Conservation (phyloP, 2,113 vertebrate species). For the Semicossyphus pulcher region DNA sequence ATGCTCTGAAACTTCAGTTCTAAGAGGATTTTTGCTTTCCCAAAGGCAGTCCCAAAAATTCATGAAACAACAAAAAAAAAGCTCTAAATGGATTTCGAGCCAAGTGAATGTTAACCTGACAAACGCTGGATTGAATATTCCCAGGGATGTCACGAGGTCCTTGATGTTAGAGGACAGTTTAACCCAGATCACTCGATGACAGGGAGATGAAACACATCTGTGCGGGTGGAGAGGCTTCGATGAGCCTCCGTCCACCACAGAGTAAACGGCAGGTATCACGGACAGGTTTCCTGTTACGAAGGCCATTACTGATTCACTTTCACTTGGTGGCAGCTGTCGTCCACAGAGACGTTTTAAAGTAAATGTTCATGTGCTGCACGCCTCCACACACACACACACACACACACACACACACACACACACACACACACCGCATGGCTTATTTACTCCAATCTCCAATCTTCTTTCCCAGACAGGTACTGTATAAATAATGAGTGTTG, state of each 20-base stretch:
- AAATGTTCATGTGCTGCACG: constrained; percentile 39
- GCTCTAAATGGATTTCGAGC: constrained; percentile 22
- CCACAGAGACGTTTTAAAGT: constrained; percentile 45
- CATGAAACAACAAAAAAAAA: constrained; percentile 14
- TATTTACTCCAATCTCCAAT: constrained; percentile 54
- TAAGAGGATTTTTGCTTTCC: neutral
- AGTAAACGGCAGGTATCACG: constrained; percentile 53
- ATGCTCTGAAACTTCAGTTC: neutral
- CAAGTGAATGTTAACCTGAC: constrained; percentile 46
- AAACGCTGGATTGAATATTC: constrained; percentile 42
- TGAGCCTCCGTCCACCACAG: constrained; percentile 27
- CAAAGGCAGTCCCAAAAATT: constrained; percentile 4
- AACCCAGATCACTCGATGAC: neutral
- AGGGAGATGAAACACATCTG: constrained; percentile 23
- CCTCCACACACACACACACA: constrained; percentile 18
- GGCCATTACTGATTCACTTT: constrained; percentile 58
- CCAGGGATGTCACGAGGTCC: neutral
- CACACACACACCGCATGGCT: constrained; percentile 16
- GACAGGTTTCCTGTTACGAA: constrained; percentile 46
- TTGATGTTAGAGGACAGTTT: constrained; percentile 26
- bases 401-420: constrained; percentile 2
- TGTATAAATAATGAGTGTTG: constrained; percentile 70
- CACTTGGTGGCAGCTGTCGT: constrained; percentile 54
- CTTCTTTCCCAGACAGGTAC: constrained; percentile 48
- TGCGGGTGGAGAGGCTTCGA: constrained; percentile 1